phyloP scores from a whole-genome alignment of 1,140 invertebrate species.

The Helicoverpa zea region DNA sequence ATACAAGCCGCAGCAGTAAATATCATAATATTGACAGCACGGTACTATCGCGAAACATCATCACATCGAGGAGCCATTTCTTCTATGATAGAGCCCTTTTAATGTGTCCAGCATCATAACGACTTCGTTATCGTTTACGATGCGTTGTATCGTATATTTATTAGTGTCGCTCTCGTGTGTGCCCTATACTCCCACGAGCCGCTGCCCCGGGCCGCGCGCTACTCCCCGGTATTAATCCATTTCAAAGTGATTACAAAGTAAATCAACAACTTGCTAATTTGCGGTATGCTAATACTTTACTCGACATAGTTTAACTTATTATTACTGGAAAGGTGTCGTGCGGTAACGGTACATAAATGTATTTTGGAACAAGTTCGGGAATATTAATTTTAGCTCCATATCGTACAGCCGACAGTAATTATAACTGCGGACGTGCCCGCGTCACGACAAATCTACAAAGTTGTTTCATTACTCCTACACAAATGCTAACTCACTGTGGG shows the following conservation, averaged over 20 bases:
- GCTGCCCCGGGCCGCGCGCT: too few relatives aligned
- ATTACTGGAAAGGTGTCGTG: neutral
- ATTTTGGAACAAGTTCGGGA: neutral
- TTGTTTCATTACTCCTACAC: too few relatives aligned
- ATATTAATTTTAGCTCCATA: neutral
- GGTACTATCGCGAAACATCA: neutral
- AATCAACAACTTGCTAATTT: too few relatives aligned
- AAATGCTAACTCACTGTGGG: too few relatives aligned
- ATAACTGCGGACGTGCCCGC: neutral
- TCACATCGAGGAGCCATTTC: neutral
- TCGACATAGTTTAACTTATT: neutral
- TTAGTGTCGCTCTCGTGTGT: neutral
- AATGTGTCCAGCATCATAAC: neutral
- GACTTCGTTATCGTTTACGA: neutral
- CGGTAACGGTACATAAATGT: neutral
- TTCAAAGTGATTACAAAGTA: too few relatives aligned
- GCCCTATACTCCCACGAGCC: too few relatives aligned
- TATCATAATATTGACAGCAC: neutral
- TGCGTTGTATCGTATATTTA: neutral
- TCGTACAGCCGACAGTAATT: neutral
- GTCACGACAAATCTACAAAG: too few relatives aligned
- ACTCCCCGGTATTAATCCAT: too few relatives aligned
- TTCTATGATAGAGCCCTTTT: neutral
- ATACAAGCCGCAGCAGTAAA: too few relatives aligned
- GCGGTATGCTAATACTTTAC: too few relatives aligned